Conservation (phyloP, 2,113 vertebrate species). For the Xiphorhynchus elegans region DNA sequence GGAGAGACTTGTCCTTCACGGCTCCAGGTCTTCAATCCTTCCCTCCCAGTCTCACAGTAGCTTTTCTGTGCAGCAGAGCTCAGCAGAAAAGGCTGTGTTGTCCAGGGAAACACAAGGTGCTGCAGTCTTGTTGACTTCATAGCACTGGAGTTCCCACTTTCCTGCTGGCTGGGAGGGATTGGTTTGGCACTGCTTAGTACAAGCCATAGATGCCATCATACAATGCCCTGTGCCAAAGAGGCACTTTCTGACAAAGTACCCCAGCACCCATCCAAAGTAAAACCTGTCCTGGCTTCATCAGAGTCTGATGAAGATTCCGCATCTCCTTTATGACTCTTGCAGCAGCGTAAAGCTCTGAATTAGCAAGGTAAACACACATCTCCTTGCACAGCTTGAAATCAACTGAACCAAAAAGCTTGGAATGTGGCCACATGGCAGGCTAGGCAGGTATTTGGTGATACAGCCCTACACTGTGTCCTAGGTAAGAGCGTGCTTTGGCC, state of each 20-base stretch:
- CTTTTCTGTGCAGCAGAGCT: not conserved
- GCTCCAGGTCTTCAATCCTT: not conserved
- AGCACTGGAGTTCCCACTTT: not conserved
- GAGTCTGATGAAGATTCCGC: not conserved
- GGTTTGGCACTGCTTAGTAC: not conserved
- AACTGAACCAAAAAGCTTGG: not conserved
- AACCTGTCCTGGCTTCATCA: not conserved
- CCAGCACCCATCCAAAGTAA: not conserved
- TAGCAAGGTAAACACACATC: not conserved
- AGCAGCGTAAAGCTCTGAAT: not conserved
- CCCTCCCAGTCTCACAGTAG: not conserved
- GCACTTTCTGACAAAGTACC: not conserved
- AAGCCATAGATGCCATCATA: not conserved
- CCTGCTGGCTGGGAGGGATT: not conserved
- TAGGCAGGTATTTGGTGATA: not conserved
- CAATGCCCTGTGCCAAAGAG: not conserved
- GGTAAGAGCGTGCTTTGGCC: not conserved
- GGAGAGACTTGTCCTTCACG: not conserved
- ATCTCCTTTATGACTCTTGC: not conserved
- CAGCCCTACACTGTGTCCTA: not conserved
- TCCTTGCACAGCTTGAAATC: not conserved
- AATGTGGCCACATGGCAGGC: not conserved
- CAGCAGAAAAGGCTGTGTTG: not conserved
- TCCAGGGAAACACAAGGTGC: not conserved
- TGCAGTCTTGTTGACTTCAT: not conserved